Evolutionary conservation across 2,888 invertebrate species (phyloP).

Genomic region (Hirtodrosophila histrioides): DNA sequence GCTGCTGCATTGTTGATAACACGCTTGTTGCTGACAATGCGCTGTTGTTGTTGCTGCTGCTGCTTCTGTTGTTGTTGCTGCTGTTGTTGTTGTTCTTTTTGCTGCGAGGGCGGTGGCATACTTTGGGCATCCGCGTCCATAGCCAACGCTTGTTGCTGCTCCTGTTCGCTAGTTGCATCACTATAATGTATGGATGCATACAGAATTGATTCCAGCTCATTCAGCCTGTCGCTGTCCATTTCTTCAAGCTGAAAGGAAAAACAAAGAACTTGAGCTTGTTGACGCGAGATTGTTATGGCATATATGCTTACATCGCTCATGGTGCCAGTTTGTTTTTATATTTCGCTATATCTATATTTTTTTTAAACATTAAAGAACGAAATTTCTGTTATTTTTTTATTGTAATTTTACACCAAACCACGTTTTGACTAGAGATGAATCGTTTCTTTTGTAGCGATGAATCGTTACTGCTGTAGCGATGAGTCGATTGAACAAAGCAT

Average conservation of each 20-base stretch:
- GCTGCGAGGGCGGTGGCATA: conserved; percentile 49
- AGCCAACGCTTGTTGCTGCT: not conserved
- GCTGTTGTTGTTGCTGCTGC: conserved; percentile 48
- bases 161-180: conserved; percentile 32
- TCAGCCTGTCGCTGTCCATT: conserved; percentile 74
- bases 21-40: conserved; percentile 25
- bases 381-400: conserved; percentile 26
- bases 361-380: conserved; percentile 39
- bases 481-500: conserved; percentile 1
- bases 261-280: conserved; percentile 5
- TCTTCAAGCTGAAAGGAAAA: conserved; percentile 56
- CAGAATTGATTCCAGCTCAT: conserved; percentile 82
- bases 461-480: conserved; percentile 20
- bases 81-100: conserved; percentile 19
- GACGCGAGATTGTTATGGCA: not conserved
- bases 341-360: conserved; percentile 14
- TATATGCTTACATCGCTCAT: conserved; percentile 79
- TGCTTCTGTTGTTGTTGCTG: conserved; percentile 45
- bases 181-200: conserved; percentile 83
- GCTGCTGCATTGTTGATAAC: conserved; percentile 68
- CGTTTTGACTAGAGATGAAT: conserved; percentile 52
- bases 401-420: conserved; percentile 50
- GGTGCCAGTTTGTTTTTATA: conserved; percentile 36
- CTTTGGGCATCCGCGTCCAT: conserved; percentile 20
- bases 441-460: conserved; percentile 4